A percentile compares a stretch with the other conserved stretches of the same genome.
Conservation (phyloP, 2,888 invertebrate species). For the Machimus atricapillus region DNA sequence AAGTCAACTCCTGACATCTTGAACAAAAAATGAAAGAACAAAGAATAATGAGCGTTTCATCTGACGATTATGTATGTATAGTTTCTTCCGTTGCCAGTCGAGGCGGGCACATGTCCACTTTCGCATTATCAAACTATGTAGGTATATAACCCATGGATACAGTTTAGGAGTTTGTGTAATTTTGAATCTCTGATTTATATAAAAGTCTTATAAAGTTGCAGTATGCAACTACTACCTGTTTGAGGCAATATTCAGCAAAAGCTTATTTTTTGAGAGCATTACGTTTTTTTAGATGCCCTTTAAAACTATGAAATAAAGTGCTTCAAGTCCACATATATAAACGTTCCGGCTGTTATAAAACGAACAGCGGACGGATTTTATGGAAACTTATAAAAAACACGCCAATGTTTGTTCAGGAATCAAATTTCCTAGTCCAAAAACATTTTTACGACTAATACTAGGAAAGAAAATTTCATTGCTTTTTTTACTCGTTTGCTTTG, state of each 20-base stretch:
- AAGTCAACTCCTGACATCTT: not conserved
- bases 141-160: too few species aligned
- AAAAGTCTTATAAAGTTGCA: not conserved
- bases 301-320: not conserved
- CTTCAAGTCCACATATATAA: not conserved
- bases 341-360: not conserved
- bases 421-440: not conserved
- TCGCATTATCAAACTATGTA: not conserved
- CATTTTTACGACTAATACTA: not conserved
- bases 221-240: not conserved
- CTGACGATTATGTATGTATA: not conserved
- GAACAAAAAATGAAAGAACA: not conserved
- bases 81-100: not conserved
- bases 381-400: not conserved
- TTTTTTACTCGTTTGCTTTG: not conserved
- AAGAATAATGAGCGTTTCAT: not conserved
- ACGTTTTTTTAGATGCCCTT: not conserved
- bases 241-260: too few species aligned
- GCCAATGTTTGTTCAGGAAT: not conserved
- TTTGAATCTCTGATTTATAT: too few species aligned
- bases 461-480: not conserved
- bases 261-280: too few species aligned
- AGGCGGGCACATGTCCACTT: not conserved
- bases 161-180: too few species aligned
- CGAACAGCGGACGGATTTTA: not conserved